Conservation (phyloP, 2,888 invertebrate genomes). For the Aspidapion aeneum region DNA sequence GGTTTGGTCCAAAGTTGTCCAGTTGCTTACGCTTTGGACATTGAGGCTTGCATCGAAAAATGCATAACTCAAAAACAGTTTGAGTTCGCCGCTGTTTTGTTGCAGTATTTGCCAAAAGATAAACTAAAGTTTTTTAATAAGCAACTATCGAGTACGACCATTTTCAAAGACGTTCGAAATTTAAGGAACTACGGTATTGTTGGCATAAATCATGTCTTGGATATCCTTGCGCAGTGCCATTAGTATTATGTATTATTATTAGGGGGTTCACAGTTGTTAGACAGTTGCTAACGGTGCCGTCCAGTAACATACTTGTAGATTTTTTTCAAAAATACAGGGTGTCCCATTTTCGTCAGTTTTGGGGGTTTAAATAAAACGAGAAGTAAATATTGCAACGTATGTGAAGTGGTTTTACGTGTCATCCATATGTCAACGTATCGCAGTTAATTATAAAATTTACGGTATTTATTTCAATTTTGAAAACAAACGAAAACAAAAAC, state of each 20-base stretch:
- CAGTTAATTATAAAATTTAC: too few relatives aligned
- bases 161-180: slow-evolving; percentile 31
- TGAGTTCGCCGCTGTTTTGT: slow-evolving; percentile 34
- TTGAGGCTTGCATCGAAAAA: slow-evolving; percentile 33
- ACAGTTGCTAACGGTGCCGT: too few relatives aligned
- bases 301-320: too few relatives aligned
- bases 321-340: too few relatives aligned
- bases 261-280: too few relatives aligned
- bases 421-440: slow-evolving; percentile 36
- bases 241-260: background rate
- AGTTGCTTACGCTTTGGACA: slow-evolving; percentile 36
- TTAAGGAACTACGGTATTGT: slow-evolving; percentile 30
- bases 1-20: slow-evolving; percentile 35
- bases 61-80: slow-evolving; percentile 30
- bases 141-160: background rate
- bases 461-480: too few relatives aligned
- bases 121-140: slow-evolving; percentile 20
- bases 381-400: slow-evolving; percentile 31
- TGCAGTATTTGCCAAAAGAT: slow-evolving; percentile 35
- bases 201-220: slow-evolving; percentile 34
- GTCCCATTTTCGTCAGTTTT: too few relatives aligned
- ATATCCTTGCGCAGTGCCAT: background rate
- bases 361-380: slow-evolving; percentile 19
- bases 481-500: too few relatives aligned
- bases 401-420: slow-evolving; percentile 49